phyloP scores from a whole-genome alignment of 2,113 vertebrate genomes.

The Cololabis saira region DNA sequence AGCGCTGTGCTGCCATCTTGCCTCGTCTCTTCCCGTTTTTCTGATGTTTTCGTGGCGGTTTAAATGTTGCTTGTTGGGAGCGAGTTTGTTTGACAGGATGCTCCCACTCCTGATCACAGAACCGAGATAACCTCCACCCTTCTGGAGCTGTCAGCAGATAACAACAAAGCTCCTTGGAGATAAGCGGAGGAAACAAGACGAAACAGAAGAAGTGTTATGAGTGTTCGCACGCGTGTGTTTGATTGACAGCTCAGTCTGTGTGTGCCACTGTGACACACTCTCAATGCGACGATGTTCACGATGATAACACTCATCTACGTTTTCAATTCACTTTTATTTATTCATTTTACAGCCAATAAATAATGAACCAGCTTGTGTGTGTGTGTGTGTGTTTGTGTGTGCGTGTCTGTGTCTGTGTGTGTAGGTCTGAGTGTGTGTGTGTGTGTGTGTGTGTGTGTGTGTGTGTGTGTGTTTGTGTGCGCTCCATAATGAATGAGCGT shows the following conservation, averaged over 20 bases:
- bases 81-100: too few relatives aligned
- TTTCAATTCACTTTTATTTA: slow-evolving; percentile 68
- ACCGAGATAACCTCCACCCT: slow-evolving; percentile 5
- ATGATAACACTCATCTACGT: slow-evolving; percentile 53
- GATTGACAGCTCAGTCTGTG: slow-evolving; percentile 15
- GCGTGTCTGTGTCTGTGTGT: slow-evolving; percentile 48
- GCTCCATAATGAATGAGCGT: slow-evolving; percentile 67
- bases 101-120: background rate
- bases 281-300: slow-evolving; percentile 36
- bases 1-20: too few relatives aligned
- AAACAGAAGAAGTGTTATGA: background rate
- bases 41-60: too few relatives aligned
- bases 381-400: slow-evolving; percentile 21
- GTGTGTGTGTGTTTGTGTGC: slow-evolving; percentile 27
- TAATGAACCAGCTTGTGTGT: slow-evolving; percentile 52
- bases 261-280: slow-evolving; percentile 14
- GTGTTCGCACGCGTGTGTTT: slow-evolving; percentile 18
- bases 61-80: too few relatives aligned
- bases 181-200: slow-evolving; percentile 10
- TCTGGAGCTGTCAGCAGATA: slow-evolving; percentile 14
- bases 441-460: slow-evolving; percentile 34
- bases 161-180: slow-evolving; percentile 27
- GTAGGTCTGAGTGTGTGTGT: slow-evolving; percentile 48
- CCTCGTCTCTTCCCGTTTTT: too few relatives aligned
- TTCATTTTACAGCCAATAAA: slow-evolving; percentile 70